Evolutionary conservation across 2,113 vertebrate genomes (phyloP).

Genomic region (Choloepus hoffmanni): DNA sequence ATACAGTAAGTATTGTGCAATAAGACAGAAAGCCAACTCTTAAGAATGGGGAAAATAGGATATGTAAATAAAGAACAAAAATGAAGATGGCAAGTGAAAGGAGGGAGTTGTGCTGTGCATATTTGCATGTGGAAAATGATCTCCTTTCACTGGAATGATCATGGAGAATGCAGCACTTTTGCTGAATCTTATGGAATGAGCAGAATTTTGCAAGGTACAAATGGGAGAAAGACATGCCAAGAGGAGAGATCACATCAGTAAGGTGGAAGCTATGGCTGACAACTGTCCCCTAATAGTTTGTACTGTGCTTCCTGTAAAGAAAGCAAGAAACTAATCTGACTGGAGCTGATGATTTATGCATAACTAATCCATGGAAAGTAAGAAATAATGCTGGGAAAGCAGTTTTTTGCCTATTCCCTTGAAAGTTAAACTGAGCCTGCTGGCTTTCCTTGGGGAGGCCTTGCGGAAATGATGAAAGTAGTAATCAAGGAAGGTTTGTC

Average conservation of each 20-base stretch:
- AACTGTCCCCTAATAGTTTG: not conserved
- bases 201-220: not conserved
- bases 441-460: not conserved
- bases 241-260: not conserved
- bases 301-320: not conserved
- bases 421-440: not conserved
- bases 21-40: not conserved
- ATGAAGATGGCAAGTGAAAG: not conserved
- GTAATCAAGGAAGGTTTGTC: constrained; percentile 6
- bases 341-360: not conserved
- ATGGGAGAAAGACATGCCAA: not conserved
- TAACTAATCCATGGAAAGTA: not conserved
- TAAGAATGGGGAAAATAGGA: not conserved
- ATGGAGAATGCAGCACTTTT: not conserved
- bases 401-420: not conserved
- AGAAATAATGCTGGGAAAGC: not conserved
- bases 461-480: not conserved
- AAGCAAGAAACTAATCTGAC: constrained; percentile 43
- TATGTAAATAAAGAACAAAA: not conserved
- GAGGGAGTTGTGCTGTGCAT: not conserved
- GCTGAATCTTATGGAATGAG: not conserved
- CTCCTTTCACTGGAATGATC: not conserved
- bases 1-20: not conserved
- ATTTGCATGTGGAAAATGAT: not conserved
- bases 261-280: not conserved